Conservation (phyloP, 2,113 vertebrate species). For the Epinephelus lanceolatus region DNA sequence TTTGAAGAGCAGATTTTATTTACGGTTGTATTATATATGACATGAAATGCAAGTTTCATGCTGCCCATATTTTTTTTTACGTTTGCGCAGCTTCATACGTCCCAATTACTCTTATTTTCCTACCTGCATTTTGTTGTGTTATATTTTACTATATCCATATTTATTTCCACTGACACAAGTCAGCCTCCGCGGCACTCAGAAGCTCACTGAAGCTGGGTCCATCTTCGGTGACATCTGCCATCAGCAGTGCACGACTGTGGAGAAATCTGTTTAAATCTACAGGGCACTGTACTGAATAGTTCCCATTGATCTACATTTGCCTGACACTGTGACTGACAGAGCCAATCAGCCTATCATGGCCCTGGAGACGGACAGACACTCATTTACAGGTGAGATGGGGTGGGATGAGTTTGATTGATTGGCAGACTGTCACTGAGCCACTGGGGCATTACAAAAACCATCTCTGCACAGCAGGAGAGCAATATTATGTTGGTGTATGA, state of each 20-base stretch:
- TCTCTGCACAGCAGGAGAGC: constrained; percentile 49
- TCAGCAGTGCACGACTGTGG: constrained; percentile 79
- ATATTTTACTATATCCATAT: constrained; percentile 47
- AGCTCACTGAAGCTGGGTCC: constrained; percentile 72
- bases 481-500: constrained; percentile 61
- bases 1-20: not conserved
- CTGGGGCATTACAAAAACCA: constrained; percentile 73
- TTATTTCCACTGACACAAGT: constrained; percentile 59
- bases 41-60: not conserved
- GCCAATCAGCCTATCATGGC: constrained; percentile 82
- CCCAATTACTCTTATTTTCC: not conserved
- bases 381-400: constrained; percentile 81
- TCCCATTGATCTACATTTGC: constrained; percentile 80
- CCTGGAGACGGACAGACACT: constrained; percentile 78
- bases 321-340: constrained; percentile 81
- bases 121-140: constrained; percentile 21
- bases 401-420: constrained; percentile 78
- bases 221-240: constrained; percentile 78
- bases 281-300: constrained; percentile 61
- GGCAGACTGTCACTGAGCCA: constrained; percentile 79
- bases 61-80: no score
- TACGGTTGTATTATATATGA: not conserved
- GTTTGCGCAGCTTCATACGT: constrained; percentile 4
- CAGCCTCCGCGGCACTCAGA: constrained; percentile 57
- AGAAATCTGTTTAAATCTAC: constrained; percentile 74